Evolutionary conservation across 2,888 invertebrate species (phyloP).

Genomic region (Sesamia inferens): DNA sequence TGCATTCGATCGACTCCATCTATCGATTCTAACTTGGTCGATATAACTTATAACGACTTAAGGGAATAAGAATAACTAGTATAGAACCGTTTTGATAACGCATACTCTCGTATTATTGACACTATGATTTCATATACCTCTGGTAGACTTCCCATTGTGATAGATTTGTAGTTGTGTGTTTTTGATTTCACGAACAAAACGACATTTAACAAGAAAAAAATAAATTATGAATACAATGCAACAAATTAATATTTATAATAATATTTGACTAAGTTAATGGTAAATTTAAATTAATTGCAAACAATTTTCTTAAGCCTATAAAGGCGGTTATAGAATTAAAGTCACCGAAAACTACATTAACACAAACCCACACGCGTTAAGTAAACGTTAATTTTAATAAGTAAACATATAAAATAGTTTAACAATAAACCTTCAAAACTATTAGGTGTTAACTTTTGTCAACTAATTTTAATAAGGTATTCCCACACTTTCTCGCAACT

Average conservation of each 20-base stretch:
- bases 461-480: slow-evolving; percentile 68
- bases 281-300: slow-evolving; percentile 69
- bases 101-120: slow-evolving; percentile 46
- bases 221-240: slow-evolving; percentile 65
- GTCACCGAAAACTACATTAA: slow-evolving; percentile 82
- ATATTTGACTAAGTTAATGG: slow-evolving; percentile 65
- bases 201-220: slow-evolving; percentile 51
- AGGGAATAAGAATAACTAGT: slow-evolving; percentile 53
- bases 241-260: slow-evolving; percentile 64
- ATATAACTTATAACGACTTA: slow-evolving; percentile 53
- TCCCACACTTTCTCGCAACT: slow-evolving; percentile 58
- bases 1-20: slow-evolving; percentile 63
- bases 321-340: slow-evolving; percentile 57
- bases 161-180: slow-evolving; percentile 58
- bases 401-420: slow-evolving; percentile 70
- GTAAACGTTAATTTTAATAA: slow-evolving; percentile 74
- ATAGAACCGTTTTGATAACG: slow-evolving; percentile 50
- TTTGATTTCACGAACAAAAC: slow-evolving; percentile 59
- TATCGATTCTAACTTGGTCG: slow-evolving; percentile 64
- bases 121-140: slow-evolving; percentile 49
- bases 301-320: slow-evolving; percentile 65
- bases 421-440: slow-evolving; percentile 67
- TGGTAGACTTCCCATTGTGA: slow-evolving; percentile 53
- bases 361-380: slow-evolving; percentile 89
- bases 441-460: slow-evolving; percentile 70